Conservation (phyloP, 2,888 invertebrate genomes). For the Scaptomyza cyrtandrae region DNA sequence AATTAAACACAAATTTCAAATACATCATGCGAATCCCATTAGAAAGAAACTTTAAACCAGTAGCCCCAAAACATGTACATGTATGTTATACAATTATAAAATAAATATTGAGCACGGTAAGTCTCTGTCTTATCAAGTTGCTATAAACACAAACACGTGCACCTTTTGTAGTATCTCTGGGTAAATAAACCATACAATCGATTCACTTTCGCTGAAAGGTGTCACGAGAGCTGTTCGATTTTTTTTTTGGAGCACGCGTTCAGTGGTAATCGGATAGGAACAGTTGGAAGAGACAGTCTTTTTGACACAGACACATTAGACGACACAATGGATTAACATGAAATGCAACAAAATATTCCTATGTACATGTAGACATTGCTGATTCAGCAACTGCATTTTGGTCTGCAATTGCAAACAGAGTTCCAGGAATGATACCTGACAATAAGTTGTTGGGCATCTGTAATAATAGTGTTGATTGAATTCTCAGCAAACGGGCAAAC, state of each 20-base stretch:
- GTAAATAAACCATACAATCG: neutral
- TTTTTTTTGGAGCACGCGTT: conserved; percentile 67
- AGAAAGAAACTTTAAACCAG: conserved; percentile 44
- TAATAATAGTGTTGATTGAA: conserved; percentile 6
- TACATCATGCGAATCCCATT: conserved; percentile 3
- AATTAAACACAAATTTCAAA: too few relatives aligned
- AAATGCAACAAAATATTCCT: conserved; percentile 13
- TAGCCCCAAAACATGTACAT: conserved; percentile 32
- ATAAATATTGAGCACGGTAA: conserved; percentile 41
- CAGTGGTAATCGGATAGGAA: conserved; percentile 56
- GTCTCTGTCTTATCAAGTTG: conserved; percentile 44
- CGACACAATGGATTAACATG: conserved; percentile 32
- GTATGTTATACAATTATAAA: conserved; percentile 46
- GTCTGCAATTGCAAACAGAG: conserved; percentile 34
- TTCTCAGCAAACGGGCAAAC: conserved; percentile 24
- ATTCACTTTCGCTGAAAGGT: conserved; percentile 6
- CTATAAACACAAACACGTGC: conserved; percentile 16
- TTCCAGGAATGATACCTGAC: conserved; percentile 48
- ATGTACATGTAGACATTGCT: conserved; percentile 33
- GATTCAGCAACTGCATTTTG: conserved; percentile 22
- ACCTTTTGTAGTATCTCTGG: conserved; percentile 1
- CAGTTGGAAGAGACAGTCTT: conserved; percentile 14
- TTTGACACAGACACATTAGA: conserved; percentile 44
- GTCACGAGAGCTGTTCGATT: conserved; percentile 8
- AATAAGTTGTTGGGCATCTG: conserved; percentile 41